Evolutionary conservation across 2,888 invertebrate genomes (phyloP).

Genomic region (Empis stercorea): DNA sequence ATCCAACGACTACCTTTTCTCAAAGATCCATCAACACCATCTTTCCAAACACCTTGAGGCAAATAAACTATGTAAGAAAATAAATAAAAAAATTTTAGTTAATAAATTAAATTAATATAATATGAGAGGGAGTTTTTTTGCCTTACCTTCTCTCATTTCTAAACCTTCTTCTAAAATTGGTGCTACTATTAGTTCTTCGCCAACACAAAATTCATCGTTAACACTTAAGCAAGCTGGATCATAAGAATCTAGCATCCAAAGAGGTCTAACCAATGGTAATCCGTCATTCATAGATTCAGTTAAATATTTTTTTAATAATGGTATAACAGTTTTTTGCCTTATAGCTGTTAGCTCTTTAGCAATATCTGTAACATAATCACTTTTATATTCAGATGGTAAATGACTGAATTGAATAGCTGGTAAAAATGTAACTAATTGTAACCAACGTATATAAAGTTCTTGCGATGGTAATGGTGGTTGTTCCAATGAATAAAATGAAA

Average conservation of each 20-base stretch:
- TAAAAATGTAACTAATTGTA: conserved; percentile 79
- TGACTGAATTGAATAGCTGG: conserved; percentile 87
- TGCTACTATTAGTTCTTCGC: conserved; percentile 81
- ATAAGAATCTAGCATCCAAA: conserved; percentile 78
- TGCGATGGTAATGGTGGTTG: conserved; percentile 55
- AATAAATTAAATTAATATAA: no score
- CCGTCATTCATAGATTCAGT: conserved; percentile 70
- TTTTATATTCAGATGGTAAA: conserved; percentile 77
- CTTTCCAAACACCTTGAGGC: conserved; percentile 86
- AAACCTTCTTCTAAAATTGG: conserved; percentile 63
- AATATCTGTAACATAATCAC: conserved; percentile 60
- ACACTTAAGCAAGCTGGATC: conserved; percentile 66
- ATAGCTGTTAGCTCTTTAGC: conserved; percentile 60
- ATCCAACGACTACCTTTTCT: conserved; percentile 85
- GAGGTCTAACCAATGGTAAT: conserved; percentile 68
- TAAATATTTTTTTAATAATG: conserved; percentile 61
- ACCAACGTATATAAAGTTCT: conserved; percentile 80
- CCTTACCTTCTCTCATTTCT: conserved; percentile 52
- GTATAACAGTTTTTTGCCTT: conserved; percentile 65
- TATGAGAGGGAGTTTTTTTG: no score
- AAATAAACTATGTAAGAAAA: conserved; percentile 62
- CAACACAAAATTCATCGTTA: conserved; percentile 77
- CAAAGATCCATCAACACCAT: conserved; percentile 74
- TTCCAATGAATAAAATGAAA: conserved; percentile 40
- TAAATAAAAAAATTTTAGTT: neutral